Evolutionary conservation across 2,113 vertebrate species (phyloP), one percentile per base, ranked within the genome.

Genomic region (Meleagris gallopavo): DNA sequence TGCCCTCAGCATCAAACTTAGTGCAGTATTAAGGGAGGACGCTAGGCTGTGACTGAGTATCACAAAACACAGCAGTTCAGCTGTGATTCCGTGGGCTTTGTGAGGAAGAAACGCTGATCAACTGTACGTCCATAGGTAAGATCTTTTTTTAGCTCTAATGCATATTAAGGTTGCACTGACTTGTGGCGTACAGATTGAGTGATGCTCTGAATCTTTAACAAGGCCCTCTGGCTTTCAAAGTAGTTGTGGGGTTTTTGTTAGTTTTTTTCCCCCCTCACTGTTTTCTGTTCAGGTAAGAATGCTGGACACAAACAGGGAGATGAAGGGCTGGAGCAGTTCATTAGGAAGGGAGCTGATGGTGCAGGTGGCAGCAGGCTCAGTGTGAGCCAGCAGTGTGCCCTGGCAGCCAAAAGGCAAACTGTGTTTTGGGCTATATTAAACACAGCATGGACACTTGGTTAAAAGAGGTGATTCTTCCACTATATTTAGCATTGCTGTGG

Each of bases 81-180:
- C 19, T 77, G 25, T 8, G 3, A 19, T 46, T 87, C 25, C 11
- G 24, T 17, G 48, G 10, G 10, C 17, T 88, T 58, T 15, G 9
- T 73, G 41, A 88, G 60, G 72, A 74, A 77, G 71, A 74, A 86
- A 46, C 2, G 0, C 41, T 60, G 5, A 83, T 50, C 6, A 18
- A 0, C 52, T 58, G 1, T n/a, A 34, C 71, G 21, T 2, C 61
- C 3, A 0, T 36, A 25, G 78, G 4, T 18, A 46, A 70, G 18
- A 38, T 10, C 7, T 72, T 79, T 8, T 8, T 57, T 84, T 13
- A 36, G 34, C 43, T 58, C 29, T 79, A 6, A 38, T 4, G 29
- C 43, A 58, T 1, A 6, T 10, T 73, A 10, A 48, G 67, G 52
- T 82, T 85, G 40, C 41, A 0, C 0, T 36, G 38, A 40, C 41